Evolutionary conservation across 2,113 vertebrate genomes (phyloP), one percentile per base, ranked within the genome.

Genomic region (Stegastes partitus): DNA sequence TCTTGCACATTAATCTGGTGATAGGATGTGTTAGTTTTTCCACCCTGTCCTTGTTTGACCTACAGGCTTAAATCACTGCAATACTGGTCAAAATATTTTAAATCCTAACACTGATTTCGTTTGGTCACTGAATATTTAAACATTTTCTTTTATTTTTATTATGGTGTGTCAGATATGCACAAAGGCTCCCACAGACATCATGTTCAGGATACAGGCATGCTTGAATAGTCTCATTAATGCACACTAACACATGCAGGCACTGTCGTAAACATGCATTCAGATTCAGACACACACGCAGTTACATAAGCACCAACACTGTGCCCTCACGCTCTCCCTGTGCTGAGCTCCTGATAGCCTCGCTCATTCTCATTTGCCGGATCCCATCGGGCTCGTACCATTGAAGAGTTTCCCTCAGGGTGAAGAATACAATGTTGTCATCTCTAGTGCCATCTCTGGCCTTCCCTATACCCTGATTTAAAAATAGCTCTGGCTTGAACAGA

Each of bases 371-470:
- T 88, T 76, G 71, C 77, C 28, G 19, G 72, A 77, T 90, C 88
- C 82, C 79, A 80, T 81, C 4, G 79, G 83, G 62, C 71, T 71
- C 22, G 47, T 79, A 77, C 83, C 76, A 63, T 78, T 87, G 79
- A 83, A 91, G 83, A 83, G 70, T 74, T 86, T 75, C 71, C 87
- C 88, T 80, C 66, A 15, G 85, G 91, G 83, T 78, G 81, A 80
- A 84, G 80, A 83, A 85, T 82, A 77, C 81, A 84, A 39, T 77
- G 82, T 85, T 92, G 90, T 91, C 91, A 90, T 91, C 87, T 90
- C 85, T 25, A 64, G 78, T 87, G 83, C 85, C 79, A 84, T 91
- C 85, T 81, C 83, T 86, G 72, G 61, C 74, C 77, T 55, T 22
- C 81, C 75, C 63, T 57, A 50, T 67, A 57, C 84, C 65, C 73